Percentiles rank a stretch among this genome's conserved stretches.
These are phyloP conservation scores for Sparus aurata DNA, from an alignment of 2,797 vertebrate species.

Conservation along the genomic window DNA sequence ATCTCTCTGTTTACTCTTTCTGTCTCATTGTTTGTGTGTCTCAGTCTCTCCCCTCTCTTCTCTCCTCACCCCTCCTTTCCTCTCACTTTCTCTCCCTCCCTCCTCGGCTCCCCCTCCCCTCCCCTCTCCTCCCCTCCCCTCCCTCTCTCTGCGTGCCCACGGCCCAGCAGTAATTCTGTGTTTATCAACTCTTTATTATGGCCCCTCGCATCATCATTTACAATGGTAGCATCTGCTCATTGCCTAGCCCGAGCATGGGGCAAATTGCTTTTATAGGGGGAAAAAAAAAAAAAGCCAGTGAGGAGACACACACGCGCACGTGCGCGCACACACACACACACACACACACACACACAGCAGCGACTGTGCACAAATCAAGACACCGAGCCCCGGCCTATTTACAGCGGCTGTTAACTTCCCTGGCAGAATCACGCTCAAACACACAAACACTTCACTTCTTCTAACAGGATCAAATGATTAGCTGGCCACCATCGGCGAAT, in stretches of 20 bases:
- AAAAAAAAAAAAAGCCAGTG: conserved; percentile 77
- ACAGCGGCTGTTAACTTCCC: conserved; percentile 83
- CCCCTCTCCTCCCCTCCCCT: conserved; percentile 18
- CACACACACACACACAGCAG: conserved; percentile 45
- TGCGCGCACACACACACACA: conserved; percentile 48
- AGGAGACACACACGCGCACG: conserved; percentile 77
- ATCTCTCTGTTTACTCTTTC: neutral
- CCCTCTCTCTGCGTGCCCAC: conserved; percentile 72
- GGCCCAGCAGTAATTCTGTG: conserved; percentile 88
- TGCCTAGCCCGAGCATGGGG: conserved; percentile 88
- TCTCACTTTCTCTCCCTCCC: conserved; percentile 19
- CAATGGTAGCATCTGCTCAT: conserved; percentile 91
- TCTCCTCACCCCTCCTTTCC: conserved; percentile 35
- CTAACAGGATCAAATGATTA: conserved; percentile 89
- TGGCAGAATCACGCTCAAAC: conserved; percentile 70
- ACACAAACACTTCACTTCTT: conserved; percentile 81
- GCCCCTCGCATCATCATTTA: conserved; percentile 89
- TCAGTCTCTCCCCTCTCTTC: neutral
- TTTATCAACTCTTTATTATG: conserved; percentile 92
- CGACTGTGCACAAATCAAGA: conserved; percentile 83
- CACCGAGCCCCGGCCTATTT: conserved; percentile 80
- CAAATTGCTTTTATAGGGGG: conserved; percentile 90
- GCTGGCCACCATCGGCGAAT: conserved; percentile 82
- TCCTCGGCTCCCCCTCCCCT: neutral
- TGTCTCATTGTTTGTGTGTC: conserved; percentile 19